Evolutionary conservation across 2,888 invertebrate genomes (phyloP).

Genomic region (Nesidiocoris tenuis): DNA sequence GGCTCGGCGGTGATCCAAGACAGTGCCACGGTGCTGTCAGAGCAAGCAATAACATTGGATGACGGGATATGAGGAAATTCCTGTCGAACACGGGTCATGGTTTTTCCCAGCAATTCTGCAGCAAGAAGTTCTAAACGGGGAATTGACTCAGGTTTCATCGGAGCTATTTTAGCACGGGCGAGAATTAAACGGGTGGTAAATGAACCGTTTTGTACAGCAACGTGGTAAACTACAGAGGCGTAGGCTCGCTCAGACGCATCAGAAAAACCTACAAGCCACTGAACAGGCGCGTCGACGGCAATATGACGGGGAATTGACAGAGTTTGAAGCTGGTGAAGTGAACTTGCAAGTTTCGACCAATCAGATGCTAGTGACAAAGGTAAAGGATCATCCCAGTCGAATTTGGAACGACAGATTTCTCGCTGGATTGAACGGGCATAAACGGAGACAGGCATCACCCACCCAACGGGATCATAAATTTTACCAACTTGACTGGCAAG

Average conservation of each 20-base stretch:
- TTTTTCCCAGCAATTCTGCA: slow-evolving; percentile 15
- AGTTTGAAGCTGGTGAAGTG: not conserved
- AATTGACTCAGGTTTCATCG: slow-evolving; percentile 41
- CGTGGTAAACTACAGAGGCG: slow-evolving; percentile 34
- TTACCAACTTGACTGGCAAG: slow-evolving; percentile 7
- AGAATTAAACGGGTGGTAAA: not conserved
- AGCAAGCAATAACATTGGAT: not conserved
- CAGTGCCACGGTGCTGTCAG: not conserved
- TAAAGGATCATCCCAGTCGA: slow-evolving; percentile 2
- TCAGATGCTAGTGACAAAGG: not conserved
- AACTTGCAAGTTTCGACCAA: slow-evolving; percentile 8
- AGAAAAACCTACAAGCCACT: slow-evolving; percentile 41
- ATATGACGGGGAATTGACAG: slow-evolving; percentile 1
- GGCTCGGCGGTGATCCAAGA: slow-evolving; percentile 2
- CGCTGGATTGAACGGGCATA: not conserved
- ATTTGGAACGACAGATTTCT: not conserved
- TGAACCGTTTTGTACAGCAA: not conserved
- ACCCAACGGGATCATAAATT: slow-evolving; percentile 13
- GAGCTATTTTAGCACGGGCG: slow-evolving; percentile 41
- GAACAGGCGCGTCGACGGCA: not conserved
- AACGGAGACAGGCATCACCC: slow-evolving; percentile 1
- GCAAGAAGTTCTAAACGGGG: slow-evolving; percentile 45
- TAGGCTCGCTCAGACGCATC: slow-evolving; percentile 43
- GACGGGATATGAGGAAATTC: not conserved
- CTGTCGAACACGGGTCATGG: not conserved